Conservation (phyloP, 2,888 invertebrate species). For the Mythimna lalbum region DNA sequence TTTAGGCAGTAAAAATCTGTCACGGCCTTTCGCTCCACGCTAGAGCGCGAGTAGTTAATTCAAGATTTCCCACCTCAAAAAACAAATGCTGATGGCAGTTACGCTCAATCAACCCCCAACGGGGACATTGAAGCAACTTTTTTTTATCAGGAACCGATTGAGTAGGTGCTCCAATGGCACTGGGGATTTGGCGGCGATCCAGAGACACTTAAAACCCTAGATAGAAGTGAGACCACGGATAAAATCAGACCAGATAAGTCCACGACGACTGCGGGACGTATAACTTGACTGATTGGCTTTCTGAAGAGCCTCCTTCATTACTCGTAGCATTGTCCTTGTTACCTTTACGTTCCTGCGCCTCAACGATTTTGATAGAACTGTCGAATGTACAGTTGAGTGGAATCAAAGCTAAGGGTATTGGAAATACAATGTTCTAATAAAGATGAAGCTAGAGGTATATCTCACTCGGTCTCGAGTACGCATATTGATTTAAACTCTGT, state of each 20-base stretch:
- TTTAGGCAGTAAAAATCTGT: too few species aligned
- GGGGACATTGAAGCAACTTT: constrained; percentile 29
- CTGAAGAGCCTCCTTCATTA: constrained; percentile 58
- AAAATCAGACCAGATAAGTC: constrained; percentile 54
- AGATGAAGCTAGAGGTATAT: constrained; percentile 6
- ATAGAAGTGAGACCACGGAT: constrained; percentile 50
- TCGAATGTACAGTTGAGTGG: constrained; percentile 37
- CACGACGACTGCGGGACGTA: constrained; percentile 52
- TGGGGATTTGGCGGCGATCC: constrained; percentile 53
- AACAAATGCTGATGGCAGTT: constrained; percentile 4
- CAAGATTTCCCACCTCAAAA: too few species aligned
- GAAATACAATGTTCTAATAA: constrained; percentile 12
- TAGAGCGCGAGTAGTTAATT: too few species aligned
- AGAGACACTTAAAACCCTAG: constrained; percentile 45
- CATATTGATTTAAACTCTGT: constrained; percentile 30
- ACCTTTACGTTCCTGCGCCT: constrained; percentile 60
- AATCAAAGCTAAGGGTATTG: constrained; percentile 24
- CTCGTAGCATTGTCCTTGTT: constrained; percentile 60
- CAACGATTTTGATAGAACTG: constrained; percentile 60
- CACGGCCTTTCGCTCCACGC: too few species aligned
- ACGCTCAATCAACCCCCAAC: constrained; percentile 15
- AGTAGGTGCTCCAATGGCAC: constrained; percentile 46
- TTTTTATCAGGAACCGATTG: constrained; percentile 52
- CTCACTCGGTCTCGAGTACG: constrained; percentile 6
- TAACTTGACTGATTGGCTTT: constrained; percentile 35